Base-by-base conservation (phyloP, 1,140 invertebrate genomes). In the Diprion similis region DNA sequence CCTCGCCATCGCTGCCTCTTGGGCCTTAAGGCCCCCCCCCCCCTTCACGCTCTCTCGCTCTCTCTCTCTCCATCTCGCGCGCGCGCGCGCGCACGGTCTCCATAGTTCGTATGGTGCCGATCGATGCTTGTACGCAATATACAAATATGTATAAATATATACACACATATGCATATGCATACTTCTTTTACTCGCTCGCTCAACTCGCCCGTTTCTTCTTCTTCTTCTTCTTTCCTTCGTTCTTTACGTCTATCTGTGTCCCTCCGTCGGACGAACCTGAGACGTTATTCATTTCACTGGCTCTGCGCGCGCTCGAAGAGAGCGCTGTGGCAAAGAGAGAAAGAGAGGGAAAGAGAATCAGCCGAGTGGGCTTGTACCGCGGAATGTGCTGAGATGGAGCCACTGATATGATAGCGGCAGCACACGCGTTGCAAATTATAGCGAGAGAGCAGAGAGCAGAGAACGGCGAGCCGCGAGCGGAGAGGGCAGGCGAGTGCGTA, bases 401-500 rank as follows among this genome's bases (percentile, higher is more conserved):
- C 66, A 70, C 59, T 74, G 76, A 80, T 79, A 78, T 67, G 75
- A 77, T 75, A 77, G 24, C 24, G 24, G 24, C 24, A 37, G 76
- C 74, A 72, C 70, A 68, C 51, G 76, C 75, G 72, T 75, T 77
- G 74, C 75, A 77, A 78, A 78, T 78, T 77, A 76, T 68, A 45
- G 18, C 69, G 17, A 59, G 51, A 37, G 24, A 37, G 24, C 24
- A 37, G 24, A 37, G 24, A 37, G 24, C 24, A 37, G 24, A 37
- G 24, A 37, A 6, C 24, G 24, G 24, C 1, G 24, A 37, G 24
- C 24, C 2, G 24, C 1, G 2, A 37, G 24, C 24, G 6, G 24
- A 37, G 24, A 37, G 24, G 6, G 24, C 1, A 4, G n/a, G 6
- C 51, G 51, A 9, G 51, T 59, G 51, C 51, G 51, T 59, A 37